A percentile compares a stretch with the other conserved stretches of the same genome.
Conservation (phyloP, 2,797 vertebrate species). For the Acropternis orthonyx region DNA sequence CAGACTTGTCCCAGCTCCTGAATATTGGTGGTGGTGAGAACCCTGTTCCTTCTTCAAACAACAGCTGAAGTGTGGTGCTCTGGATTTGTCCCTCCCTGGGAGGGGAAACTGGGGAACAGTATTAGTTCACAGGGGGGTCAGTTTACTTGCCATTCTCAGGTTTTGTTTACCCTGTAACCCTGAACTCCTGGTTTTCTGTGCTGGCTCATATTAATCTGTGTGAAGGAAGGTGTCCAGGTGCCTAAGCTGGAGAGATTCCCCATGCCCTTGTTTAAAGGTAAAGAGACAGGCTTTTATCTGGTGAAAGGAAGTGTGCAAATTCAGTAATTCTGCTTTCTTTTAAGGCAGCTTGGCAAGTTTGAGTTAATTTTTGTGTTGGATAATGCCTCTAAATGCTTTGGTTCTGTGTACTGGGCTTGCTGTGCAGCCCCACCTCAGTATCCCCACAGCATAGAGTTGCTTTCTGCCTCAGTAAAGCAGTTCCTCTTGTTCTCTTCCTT, state of each 20-base stretch:
- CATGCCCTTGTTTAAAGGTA: neutral
- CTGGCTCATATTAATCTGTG: neutral
- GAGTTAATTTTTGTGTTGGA: neutral
- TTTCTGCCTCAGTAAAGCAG: neutral
- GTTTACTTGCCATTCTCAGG: neutral
- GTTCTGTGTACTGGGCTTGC: neutral
- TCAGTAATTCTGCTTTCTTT: neutral
- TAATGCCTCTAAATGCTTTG: neutral
- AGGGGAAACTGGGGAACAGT: neutral
- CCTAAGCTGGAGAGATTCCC: neutral
- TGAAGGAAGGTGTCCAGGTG: neutral
- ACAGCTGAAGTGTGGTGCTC: rapidly evolving
- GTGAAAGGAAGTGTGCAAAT: neutral
- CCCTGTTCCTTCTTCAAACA: neutral
- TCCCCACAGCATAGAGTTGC: neutral
- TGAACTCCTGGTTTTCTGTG: neutral
- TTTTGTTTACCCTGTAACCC: neutral
- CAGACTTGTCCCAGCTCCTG: neutral
- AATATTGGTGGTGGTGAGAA: neutral
- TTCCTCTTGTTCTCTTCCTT: neutral
- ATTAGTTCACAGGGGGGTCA: neutral
- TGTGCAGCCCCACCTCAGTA: neutral
- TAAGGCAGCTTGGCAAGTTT: neutral
- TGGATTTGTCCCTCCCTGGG: neutral
- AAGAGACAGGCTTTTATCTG: neutral